Evolutionary conservation across 2,888 invertebrate species (phyloP), one percentile per base, ranked within the genome.

Genomic region (Lithophane ornitopus): DNA sequence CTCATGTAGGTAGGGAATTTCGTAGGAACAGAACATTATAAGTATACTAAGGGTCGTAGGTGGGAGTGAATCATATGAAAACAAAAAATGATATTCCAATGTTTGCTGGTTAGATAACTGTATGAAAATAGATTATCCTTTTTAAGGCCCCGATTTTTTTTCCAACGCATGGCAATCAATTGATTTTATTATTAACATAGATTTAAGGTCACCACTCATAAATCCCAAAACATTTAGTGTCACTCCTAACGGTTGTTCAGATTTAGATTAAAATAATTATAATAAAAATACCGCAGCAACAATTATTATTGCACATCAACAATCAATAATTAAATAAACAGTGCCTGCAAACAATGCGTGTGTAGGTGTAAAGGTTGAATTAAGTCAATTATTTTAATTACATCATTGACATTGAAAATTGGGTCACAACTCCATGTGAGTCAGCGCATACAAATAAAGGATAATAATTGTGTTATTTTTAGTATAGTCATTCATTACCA

Each of bases 271-370:
- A 28, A 0, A 41, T 9, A 41, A 39, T 22, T 0, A 41, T 8
- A 44, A 12, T 44, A n/a, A 28, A 67, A 52, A 39, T 28, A 65
- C 16, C 34, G 0, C 14, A 49, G 11, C 11, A 49, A 52, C 6
- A 49, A 41, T 80, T 22, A 41, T 80, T 22, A 68, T 56, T 78
- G 54, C 19, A 14, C 34, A 34, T 54, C 26, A 41, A 44, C 39
- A 70, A 69, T 72, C 39, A 44, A 63, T 62, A 76, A 26, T 59
- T 63, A 41, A 68, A 54, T 68, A 62, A 52, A 67, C 58, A 65
- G 3, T 28, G 9, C 74, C 41, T 70, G 12, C 61, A 77, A 68
- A 86, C 86, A 86, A 86, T 79, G 22, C 70, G 28, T 12, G 62
- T 16, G 80, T 85, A n/a, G 85, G 85, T 61, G 75, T 72, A 59